Percentiles rank a stretch among this genome's conserved stretches.
These are phyloP conservation scores for Aspidoscelis tigris DNA, from an alignment of 2,113 vertebrate genomes.

Conservation along the genomic window DNA sequence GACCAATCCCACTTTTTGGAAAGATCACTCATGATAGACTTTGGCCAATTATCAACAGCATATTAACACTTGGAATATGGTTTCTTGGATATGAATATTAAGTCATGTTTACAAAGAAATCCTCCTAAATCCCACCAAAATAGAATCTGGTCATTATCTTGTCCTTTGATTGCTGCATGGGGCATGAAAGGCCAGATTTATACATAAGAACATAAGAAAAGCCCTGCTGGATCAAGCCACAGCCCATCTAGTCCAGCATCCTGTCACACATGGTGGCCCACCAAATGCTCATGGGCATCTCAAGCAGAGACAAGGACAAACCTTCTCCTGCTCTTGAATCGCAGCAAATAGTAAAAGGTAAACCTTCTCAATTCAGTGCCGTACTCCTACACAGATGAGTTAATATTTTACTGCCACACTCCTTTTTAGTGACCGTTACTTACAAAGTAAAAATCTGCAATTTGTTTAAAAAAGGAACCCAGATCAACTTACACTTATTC, in stretches of 20 bases:
- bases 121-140: not conserved
- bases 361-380: too few species aligned
- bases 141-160: not conserved
- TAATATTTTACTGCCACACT: not conserved
- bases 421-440: not conserved
- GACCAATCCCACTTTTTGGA: not conserved
- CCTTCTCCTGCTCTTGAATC: too few species aligned
- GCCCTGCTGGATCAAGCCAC: too few species aligned
- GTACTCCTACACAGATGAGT: not conserved
- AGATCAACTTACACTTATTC: constrained; percentile 54
- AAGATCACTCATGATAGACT: not conserved
- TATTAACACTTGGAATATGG: too few species aligned
- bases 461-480: constrained; percentile 52
- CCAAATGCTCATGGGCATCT: too few species aligned
- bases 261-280: too few species aligned
- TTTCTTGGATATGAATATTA: not conserved
- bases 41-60: too few species aligned
- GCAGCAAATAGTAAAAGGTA: not conserved
- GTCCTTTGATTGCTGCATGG: not conserved
- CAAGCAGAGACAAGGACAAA: too few species aligned
- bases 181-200: not conserved
- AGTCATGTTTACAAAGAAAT: too few species aligned
- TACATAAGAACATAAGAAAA: too few species aligned
- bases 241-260: too few species aligned
- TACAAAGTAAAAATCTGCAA: constrained; percentile 17